Base-by-base conservation (phyloP, 1,140 invertebrate genomes). In the Doryteuthis pealeii region DNA sequence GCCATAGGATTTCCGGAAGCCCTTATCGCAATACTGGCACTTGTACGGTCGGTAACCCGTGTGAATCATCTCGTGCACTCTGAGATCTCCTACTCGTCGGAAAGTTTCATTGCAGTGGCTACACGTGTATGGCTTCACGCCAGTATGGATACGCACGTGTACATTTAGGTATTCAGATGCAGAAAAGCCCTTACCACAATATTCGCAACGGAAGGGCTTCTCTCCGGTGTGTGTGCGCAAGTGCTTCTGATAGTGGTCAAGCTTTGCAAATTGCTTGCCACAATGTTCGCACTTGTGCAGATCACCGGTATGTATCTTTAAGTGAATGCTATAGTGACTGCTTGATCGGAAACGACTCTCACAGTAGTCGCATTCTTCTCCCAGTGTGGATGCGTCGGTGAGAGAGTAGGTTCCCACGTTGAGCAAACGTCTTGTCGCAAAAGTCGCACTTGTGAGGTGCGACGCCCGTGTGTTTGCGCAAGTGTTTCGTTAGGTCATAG, bases 241-340 rank as follows among this genome's bases (percentile, higher is more conserved):
- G 43, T 78, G 77, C 28, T 77, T 70, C 66, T 76, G 78, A 18
- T 74, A 66, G 54, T 78, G 72, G 31, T 69, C 74, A 66, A 40
- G 33, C 43, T 65, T 72, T 22, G 45, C 49, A 69, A 76, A 76
- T 28, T 49, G 26, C n/a, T 72, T 67, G 5, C 68, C 75, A 40
- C 75, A 76, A 43, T 70, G 66, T 14, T 66, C 26, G 14, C 73
- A 74, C 43, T 28, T 68, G 40, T n/a, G 35, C 10, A 35, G 93
- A 62, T 80, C 80, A 49, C 96, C 96, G 28, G 93, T 95, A 87
- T 98, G 95, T 84, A 96, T 96, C 80, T 95, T 89, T 45, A 96
- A 89, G 89, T 97, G 96, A 87, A 96, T 96, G 26, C 95, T 97
- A 49, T 97, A 88, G 1, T 95, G 54, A 28, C 54, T 62, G 18